Evolutionary conservation across 2,113 vertebrate genomes (phyloP), one percentile per base, ranked within the genome.

Genomic region (Vulpes ferrilata): DNA sequence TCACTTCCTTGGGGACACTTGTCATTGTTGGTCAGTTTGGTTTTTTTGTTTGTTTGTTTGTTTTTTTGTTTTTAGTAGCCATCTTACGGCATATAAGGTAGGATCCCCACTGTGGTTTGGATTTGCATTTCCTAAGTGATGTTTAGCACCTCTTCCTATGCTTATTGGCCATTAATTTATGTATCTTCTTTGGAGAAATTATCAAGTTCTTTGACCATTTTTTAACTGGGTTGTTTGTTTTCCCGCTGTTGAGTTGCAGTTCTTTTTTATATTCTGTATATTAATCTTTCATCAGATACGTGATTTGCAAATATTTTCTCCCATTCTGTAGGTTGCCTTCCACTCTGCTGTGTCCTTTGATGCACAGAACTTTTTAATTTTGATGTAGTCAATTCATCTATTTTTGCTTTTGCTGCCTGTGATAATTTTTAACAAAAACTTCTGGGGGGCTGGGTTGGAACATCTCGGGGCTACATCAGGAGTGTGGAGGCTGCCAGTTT

Each of bases 71-170:
- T 4, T 17, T 3, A 10, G 27, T 4, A 13, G 4, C 25, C 65
- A 7, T 20, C 48, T 20, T 19, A 23, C 7, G 4, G 10, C 1
- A 10, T 9, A 62, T 16, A 6, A 35, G 30, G 25, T 9, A 43
- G 30, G 57, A 35, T 4, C 71, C 71, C 30, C 69, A 1, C 0
- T 27, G 60, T 6, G 53, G 38, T 7, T 10, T 12, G 1, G 51
- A 80, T 48, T 5, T 38, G 57, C 25, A 7, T 55, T 23, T 69
- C 53, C 71, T 5, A 1, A 55, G 73, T 11, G 82, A 43, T 1
- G 8, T 0, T 15, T 38, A 53, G 3, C 71, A 25, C 4, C 55
- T 43, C 55, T 62, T n/a, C 38, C 0, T 1, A 25, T 9, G 30
- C 64, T 59, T 32, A 3, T 17, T 23, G 79, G 13, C 78, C 69